Base-by-base conservation (phyloP, 2,888 invertebrate genomes). In the Chesias legatella region DNA sequence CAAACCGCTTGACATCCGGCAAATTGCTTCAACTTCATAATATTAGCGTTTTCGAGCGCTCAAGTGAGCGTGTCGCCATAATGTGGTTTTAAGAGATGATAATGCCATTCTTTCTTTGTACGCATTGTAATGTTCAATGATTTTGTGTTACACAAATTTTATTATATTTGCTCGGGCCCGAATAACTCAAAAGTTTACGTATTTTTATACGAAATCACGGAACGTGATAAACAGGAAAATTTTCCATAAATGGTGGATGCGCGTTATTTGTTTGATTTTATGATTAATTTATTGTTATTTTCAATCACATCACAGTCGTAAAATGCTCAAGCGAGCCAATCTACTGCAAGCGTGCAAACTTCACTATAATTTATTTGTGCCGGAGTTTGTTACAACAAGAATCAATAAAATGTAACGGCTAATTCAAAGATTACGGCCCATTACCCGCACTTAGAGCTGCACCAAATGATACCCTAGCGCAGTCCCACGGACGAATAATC, bases 71-170 rank as follows among this genome's bases (percentile, higher is more conserved):
- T 78, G 72, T 62, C 73, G 67, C 28, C 59, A 61, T 85, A 85
- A 86, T 85, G 86, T 81, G 28, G 59, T 85, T 86, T 85, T 86
- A 86, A 86, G 83, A 71, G 73, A 79, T 77, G 82, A 56, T 83
- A 84, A 85, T 85, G 80, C 58, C 64, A 61, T 69, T 68, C 70
- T 69, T 67, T 63, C 63, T 60, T 55, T 49, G 45, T 42, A 43
- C 45, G 35, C 51, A 51, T 53, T 34, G 38, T 34, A 36, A 44
- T 44, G 44, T 39, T 26, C 45, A 30, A 39, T 37, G 40, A n/a
- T 49, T 48, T 44, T 53, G 39, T 49, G 39, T 51, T 33, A 45
- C 40, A 29, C 41, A 47, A 42, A 40, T 48, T 43, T 35, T 43
- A 17, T 17, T 17, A 17, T 9, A 9, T 26, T 26, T 26, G 10